Evolutionary conservation across 2,888 invertebrate genomes (phyloP), one percentile per base, ranked within the genome.

Genomic region (Euspilapteryx auroguttella): DNA sequence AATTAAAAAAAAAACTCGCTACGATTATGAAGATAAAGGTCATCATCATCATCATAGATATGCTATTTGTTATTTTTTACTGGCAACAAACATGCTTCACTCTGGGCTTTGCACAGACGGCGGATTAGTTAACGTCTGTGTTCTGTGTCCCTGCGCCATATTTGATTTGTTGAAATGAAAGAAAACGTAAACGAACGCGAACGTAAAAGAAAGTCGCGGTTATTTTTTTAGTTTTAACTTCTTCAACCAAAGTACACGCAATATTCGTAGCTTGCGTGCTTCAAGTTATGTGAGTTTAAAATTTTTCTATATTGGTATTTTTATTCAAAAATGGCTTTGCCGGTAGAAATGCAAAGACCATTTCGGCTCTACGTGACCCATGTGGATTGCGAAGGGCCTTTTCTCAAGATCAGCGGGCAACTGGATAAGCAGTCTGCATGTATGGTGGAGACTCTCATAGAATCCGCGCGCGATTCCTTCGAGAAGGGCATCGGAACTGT

Each of bases 341-440:
- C 54, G 37, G 38, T 44, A 34, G 71, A 73, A 47, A 39, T 39
- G 35, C 41, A 54, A 37, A 54, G 63, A 45, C 40, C 55, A 45
- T 68, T 71, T 57, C 55, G 55, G 24, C 57, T 82, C 26, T 78
- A 66, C 39, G 79, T 86, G 44, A 87, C 86, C 35, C 80, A 82
- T 61, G 78, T 88, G 36, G 86, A 87, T 45, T 79, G 80, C 28
- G 82, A 84, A 34, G 83, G 84, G 15, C 80, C 81, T 32, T 83
- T 85, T 47, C 57, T 89, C 33, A 85, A 81, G 64, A 69, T 89
- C 47, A 86, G 82, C 71, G 89, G 86, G 14, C 89, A 89, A 55
- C 61, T 77, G 1, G 82, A 85, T 42, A 79, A 80, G 41, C 63
- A 68, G 34, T 55, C 78, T 24, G 76, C 80, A 1, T 48, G 79